phyloP scores from a whole-genome alignment of 2,888 invertebrate species.

The Leuctra nigra region DNA sequence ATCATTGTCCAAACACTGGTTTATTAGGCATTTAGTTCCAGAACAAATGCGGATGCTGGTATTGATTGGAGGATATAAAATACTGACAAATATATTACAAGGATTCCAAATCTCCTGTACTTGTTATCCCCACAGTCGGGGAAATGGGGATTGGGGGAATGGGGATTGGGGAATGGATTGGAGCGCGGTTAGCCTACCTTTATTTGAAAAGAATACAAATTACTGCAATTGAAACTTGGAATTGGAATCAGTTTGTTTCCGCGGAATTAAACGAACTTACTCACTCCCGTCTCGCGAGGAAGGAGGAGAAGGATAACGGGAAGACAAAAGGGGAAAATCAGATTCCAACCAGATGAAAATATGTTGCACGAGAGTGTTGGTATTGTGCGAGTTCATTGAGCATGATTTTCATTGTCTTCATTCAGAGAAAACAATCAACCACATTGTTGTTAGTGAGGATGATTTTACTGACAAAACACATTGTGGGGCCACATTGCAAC shows the following conservation, averaged over 20 bases:
- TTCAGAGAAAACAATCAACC: too few species aligned
- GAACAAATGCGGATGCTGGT: neutral
- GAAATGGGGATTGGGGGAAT: neutral
- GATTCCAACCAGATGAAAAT: too few species aligned
- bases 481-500: too few species aligned
- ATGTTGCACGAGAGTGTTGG: too few species aligned
- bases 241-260: conserved; percentile 3
- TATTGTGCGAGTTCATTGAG: too few species aligned
- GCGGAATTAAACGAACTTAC: neutral
- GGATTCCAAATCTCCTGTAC: neutral
- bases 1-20: too few species aligned
- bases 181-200: conserved; percentile 2
- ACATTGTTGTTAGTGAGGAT: too few species aligned
- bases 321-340: too few species aligned
- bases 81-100: conserved; percentile 5
- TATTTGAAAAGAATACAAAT: conserved; percentile 8
- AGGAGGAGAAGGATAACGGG: too few species aligned
- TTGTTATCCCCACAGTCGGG: neutral
- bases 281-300: too few species aligned
- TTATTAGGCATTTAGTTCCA: neutral
- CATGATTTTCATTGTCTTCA: too few species aligned
- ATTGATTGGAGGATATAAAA: neutral
- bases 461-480: too few species aligned
- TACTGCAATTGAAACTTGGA: conserved; percentile 1
- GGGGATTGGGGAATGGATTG: neutral